Base-by-base conservation (phyloP, 35 echinoderm and acorn worm genomes). In the Eucidaris tribuloides region DNA sequence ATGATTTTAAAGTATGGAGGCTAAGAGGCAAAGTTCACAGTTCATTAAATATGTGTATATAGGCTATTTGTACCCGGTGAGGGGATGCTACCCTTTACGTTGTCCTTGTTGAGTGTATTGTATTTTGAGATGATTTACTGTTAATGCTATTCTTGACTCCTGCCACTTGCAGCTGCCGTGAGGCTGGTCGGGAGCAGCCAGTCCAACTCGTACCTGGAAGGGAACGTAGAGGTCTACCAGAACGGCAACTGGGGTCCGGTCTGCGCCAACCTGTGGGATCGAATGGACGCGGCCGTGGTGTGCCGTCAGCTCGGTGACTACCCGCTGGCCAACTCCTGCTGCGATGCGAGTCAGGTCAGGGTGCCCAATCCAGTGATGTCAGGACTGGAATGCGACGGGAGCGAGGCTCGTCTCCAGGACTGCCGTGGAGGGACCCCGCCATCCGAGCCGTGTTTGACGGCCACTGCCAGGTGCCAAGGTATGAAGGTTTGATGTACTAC, bases 401-500 rank as follows among this genome's bases (percentile, higher is more conserved):
- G 79, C 27, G 93, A 96, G 64, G 76, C 79, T 0, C 61, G 39
- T 15, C 32, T 96, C 17, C 42, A 86, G 7, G 79, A 86, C 19
- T 96, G 93, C 34, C 45, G 46, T 43, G 60, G 56, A 20, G 52
- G 71, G 13, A 32, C 33, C 0, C 17, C 34, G 29, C 38, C 44
- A 1, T 90, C 87, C 60, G 24, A 45, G 25, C 15, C 32, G 2
- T 46, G 54, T 24, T 25, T 77, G 15, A 63, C 64, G 5, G 89
- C 86, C 60, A 72, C 83, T 44, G 89, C 86, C 11, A 79, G 55
- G 23, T 96, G 93, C n/a, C 65, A 83, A 62, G 50, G 93, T 96
- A 79, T 46, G 71, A 40, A 45, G 17, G 29, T 22, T 82, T 62
- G 58, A 42, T 46, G 20, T n/a, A n/a, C n/a, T n/a, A n/a, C n/a